Base-by-base conservation (phyloP, 2,888 invertebrate genomes). In the Clanis bilineata region DNA sequence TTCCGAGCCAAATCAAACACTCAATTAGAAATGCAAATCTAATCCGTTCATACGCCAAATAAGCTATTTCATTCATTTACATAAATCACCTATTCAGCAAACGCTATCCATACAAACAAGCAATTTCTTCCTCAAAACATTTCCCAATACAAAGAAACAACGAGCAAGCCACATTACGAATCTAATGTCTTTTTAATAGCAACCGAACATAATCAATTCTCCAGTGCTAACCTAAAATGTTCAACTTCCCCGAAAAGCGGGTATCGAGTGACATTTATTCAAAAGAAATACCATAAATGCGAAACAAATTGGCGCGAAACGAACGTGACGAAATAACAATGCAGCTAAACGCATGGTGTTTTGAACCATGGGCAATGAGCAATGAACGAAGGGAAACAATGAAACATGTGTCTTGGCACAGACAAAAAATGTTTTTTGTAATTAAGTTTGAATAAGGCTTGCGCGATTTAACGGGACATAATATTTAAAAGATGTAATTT, bases 111-210 rank as follows among this genome's bases (percentile, higher is more conserved):
- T 58, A 39, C 23, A 58, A 21, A 36, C 36, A 57, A 38, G 25
- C 51, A 51, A 32, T 18, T 32, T 51, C 51, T 32, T 51, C 32
- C 9, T 18, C 28, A 18, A 47, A 47, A 51, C 28, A 51, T 51
- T 18, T 18, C 7, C 3, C 32, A n/a, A 5, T 18, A 32, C 32
- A 51, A 51, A 51, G 18, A 32, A 51, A 32, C 51, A 63, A 62
- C 59, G 57, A 59, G 57, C 60, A 62, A 64, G 63, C 67, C 68
- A 72, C 71, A 72, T 69, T 67, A 63, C 60, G 61, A 63, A 66
- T 71, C 75, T 79, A 79, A 79, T 79, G 79, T 74, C 56, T 73
- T 78, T 78, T 79, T 79, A 77, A 79, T 79, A 75, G 72, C 73
- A 63, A 63, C 47, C 67, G 66, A 73, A 65, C 62, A 73, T 67